phyloP scores from a whole-genome alignment of 2,113 vertebrate species.

The Arothron firmamentum region DNA sequence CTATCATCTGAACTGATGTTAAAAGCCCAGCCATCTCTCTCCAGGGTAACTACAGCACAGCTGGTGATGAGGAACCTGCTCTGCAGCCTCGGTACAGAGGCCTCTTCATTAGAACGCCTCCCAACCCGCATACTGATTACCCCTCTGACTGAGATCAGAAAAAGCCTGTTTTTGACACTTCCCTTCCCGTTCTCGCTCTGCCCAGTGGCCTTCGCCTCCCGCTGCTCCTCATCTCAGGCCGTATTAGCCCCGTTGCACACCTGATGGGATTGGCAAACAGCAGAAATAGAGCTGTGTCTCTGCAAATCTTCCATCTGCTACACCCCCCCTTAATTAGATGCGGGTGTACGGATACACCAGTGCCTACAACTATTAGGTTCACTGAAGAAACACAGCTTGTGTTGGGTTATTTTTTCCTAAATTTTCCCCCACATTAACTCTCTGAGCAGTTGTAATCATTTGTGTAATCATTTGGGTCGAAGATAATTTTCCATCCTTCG shows the following conservation, averaged over 20 bases:
- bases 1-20: slow-evolving; percentile 17
- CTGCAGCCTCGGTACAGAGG: slow-evolving; percentile 38
- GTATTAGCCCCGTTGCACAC: slow-evolving; percentile 38
- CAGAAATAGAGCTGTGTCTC: slow-evolving; percentile 21
- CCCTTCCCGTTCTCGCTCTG: slow-evolving; percentile 28
- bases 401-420: too few relatives aligned
- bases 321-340: slow-evolving; percentile 19
- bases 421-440: too few relatives aligned
- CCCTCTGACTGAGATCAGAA: slow-evolving; percentile 45
- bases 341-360: slow-evolving; percentile 8
- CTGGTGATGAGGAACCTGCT: slow-evolving; percentile 39
- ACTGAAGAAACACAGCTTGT: too few relatives aligned
- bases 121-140: slow-evolving; percentile 59
- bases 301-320: slow-evolving; percentile 21
- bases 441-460: too few relatives aligned
- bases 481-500: too few relatives aligned
- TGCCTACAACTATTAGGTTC: too few relatives aligned
- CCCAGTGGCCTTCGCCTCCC: slow-evolving; percentile 35
- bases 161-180: slow-evolving; percentile 36
- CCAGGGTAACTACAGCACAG: slow-evolving; percentile 45
- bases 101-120: slow-evolving; percentile 54
- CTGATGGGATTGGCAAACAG: slow-evolving; percentile 26
- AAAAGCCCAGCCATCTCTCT: slow-evolving; percentile 33
- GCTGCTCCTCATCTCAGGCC: slow-evolving; percentile 54
- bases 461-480: too few relatives aligned